Evolutionary conservation across 2,888 invertebrate genomes (phyloP).

Genomic region (Paralinhomoeus sp.): DNA sequence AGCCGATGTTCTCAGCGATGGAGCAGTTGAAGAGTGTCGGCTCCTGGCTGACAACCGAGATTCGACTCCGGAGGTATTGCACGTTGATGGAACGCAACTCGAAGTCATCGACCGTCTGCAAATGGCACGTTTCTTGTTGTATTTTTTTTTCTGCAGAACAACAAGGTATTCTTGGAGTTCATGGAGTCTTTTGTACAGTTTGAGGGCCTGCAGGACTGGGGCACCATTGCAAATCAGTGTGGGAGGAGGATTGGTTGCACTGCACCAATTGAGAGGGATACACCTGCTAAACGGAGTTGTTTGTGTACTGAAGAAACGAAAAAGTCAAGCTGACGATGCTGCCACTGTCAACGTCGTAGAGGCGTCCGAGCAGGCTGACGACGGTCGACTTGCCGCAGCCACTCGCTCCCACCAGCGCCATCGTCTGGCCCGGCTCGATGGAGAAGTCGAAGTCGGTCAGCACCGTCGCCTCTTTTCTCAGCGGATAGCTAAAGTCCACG

Average conservation of each 20-base stretch:
- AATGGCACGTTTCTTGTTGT: too few relatives aligned
- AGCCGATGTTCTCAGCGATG: slow-evolving; percentile 34
- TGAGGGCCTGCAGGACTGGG: too few relatives aligned
- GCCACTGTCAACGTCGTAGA: slow-evolving; percentile 52
- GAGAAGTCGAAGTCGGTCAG: slow-evolving; percentile 5
- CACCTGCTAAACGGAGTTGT: too few relatives aligned
- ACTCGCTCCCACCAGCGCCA: slow-evolving; percentile 29
- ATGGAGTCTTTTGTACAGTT: too few relatives aligned
- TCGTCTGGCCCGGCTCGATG: slow-evolving; percentile 17
- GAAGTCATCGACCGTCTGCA: slow-evolving; percentile 16
- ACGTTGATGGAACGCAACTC: slow-evolving; percentile 44
- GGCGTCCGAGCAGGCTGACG: slow-evolving; percentile 41
- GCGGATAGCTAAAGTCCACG: slow-evolving; percentile 26
- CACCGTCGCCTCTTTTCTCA: slow-evolving; percentile 22
- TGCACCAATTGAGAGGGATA: too few relatives aligned
- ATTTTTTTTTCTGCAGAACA: too few relatives aligned
- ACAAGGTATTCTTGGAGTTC: too few relatives aligned
- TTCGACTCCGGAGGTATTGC: slow-evolving; percentile 43
- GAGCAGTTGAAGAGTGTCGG: slow-evolving; percentile 63
- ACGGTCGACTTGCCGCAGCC: slow-evolving; percentile 30
- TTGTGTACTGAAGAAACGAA: too few relatives aligned
- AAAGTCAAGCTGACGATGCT: too few relatives aligned
- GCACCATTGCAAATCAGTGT: too few relatives aligned
- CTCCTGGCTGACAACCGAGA: slow-evolving; percentile 75
- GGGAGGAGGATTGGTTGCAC: too few relatives aligned